Evolutionary conservation across 2,113 vertebrate species (phyloP).

Genomic region (Pavo muticus): DNA sequence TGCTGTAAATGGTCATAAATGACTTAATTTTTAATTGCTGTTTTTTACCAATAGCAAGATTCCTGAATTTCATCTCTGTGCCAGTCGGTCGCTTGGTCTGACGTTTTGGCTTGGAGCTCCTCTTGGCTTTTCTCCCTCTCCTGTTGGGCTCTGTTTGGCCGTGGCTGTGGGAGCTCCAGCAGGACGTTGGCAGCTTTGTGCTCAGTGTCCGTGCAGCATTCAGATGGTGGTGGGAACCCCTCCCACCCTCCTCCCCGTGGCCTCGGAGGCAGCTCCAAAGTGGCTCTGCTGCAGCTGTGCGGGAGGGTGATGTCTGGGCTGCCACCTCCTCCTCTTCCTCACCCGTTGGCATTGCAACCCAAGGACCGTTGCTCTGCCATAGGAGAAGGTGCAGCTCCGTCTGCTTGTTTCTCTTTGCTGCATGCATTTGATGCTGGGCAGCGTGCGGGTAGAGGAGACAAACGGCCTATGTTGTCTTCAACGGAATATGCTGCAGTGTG

Average conservation of each 20-base stretch:
- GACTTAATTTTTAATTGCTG: not conserved
- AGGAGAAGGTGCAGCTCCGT: not conserved
- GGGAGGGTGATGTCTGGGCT: not conserved
- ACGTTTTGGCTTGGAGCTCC: not conserved
- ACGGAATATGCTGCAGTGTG: not conserved
- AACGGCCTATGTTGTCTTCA: not conserved
- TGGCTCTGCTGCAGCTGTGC: not conserved
- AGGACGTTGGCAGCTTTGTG: not conserved
- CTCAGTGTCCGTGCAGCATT: not conserved
- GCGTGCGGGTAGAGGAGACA: fast-evolving
- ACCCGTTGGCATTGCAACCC: not conserved
- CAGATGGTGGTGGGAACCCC: not conserved
- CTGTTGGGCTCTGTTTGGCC: fast-evolving
- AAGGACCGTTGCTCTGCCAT: not conserved
- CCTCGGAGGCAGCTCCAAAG: not conserved
- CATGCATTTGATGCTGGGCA: not conserved
- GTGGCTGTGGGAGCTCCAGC: not conserved
- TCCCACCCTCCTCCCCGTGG: not conserved
- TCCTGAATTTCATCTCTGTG: not conserved
- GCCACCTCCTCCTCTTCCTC: not conserved
- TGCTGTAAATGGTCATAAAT: not conserved
- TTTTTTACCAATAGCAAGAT: not conserved
- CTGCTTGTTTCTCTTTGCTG: not conserved
- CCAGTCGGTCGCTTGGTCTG: fast-evolving
- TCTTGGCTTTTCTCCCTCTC: not conserved